These are phyloP conservation scores for Melanostigma gelatinosum DNA, from an alignment of 2,113 vertebrate genomes.

Conservation along the genomic window DNA sequence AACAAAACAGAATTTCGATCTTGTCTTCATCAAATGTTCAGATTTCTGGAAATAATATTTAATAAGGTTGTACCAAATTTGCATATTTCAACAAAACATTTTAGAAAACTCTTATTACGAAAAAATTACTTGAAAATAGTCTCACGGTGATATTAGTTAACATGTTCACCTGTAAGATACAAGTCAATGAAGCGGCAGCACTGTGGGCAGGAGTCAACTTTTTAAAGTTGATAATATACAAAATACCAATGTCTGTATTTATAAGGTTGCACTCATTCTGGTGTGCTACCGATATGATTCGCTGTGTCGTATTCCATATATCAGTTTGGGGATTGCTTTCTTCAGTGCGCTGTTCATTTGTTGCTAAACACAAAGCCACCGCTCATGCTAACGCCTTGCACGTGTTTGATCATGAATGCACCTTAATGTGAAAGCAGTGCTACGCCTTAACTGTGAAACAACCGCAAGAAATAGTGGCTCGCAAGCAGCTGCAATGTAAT, in stretches of 20 bases:
- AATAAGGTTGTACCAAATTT: too few species aligned
- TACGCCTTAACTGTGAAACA: neutral
- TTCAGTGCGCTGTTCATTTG: neutral
- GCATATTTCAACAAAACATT: too few species aligned
- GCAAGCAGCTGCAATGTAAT: too few species aligned
- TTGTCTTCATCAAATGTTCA: too few species aligned
- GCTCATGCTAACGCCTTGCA: neutral
- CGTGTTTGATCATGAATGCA: neutral
- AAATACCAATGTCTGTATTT: neutral
- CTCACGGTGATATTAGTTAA: too few species aligned
- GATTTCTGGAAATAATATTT: too few species aligned
- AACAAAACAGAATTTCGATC: too few species aligned
- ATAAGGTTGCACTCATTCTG: neutral
- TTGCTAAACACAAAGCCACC: neutral
- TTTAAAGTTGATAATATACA: neutral
- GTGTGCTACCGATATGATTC: neutral
- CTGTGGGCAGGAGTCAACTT: neutral
- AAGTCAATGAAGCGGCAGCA: neutral
- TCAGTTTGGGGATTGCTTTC: neutral
- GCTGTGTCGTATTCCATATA: neutral
- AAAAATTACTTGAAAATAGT: too few species aligned
- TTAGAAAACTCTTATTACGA: too few species aligned
- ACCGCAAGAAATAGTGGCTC: neutral
- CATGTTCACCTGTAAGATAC: too few species aligned
- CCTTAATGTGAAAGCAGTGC: neutral